Conservation (phyloP, 2,888 invertebrate species). For the Ophion obscuratus region DNA sequence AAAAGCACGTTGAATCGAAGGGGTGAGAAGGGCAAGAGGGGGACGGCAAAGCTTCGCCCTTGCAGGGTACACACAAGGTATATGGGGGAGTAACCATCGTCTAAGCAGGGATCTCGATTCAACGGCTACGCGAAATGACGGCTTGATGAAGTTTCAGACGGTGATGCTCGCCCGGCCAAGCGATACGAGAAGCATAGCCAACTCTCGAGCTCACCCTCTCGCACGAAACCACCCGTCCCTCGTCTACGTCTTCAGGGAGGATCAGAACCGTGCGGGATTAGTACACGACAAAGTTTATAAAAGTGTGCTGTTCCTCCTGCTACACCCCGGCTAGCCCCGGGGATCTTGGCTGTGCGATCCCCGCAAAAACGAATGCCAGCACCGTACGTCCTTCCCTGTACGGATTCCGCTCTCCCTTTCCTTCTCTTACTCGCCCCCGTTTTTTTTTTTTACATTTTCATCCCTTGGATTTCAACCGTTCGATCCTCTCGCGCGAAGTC, state of each 20-base stretch:
- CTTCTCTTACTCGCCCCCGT: neutral
- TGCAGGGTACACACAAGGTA: conserved; percentile 43
- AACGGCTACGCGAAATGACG: conserved; percentile 81
- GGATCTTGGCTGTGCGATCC: conserved; percentile 47
- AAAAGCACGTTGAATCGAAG: conserved; percentile 81
- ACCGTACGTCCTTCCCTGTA: conserved; percentile 35
- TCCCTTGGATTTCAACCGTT: conserved; percentile 29
- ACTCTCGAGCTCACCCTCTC: neutral
- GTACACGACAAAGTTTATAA: conserved; percentile 83
- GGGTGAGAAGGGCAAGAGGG: conserved; percentile 71
- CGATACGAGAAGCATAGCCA: conserved; percentile 60
- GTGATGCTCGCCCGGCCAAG: conserved; percentile 72
- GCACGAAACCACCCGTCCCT: neutral
- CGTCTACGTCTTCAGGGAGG: conserved; percentile 48
- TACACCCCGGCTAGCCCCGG: conserved; percentile 66
- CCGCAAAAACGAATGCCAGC: conserved; percentile 36
- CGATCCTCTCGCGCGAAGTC: conserved; percentile 40
- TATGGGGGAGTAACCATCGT: conserved; percentile 57
- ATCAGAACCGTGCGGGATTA: conserved; percentile 80
- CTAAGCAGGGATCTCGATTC: conserved; percentile 73
- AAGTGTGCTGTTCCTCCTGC: conserved; percentile 75
- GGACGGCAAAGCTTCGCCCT: conserved; percentile 70
- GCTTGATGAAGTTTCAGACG: conserved; percentile 82
- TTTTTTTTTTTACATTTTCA: conserved; percentile 39
- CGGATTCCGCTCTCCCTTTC: conserved; percentile 20